These are phyloP conservation scores for Oncorhynchus keta DNA, from an alignment of 2,113 vertebrate genomes.

Conservation along the genomic window DNA sequence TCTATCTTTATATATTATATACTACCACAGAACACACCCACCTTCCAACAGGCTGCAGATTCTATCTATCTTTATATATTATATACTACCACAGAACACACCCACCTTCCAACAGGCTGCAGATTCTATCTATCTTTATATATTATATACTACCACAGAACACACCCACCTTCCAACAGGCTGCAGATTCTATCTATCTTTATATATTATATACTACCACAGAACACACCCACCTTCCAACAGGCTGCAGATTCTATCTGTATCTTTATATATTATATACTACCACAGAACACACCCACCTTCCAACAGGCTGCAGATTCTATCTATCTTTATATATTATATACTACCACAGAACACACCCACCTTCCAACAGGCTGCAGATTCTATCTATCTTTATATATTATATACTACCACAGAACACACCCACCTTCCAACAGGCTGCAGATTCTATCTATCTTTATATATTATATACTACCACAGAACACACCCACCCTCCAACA, in stretches of 20 bases:
- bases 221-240: not conserved
- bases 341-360: not conserved
- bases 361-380: not conserved
- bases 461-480: not conserved
- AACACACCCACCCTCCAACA: not conserved
- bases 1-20: constrained; percentile 75
- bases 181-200: no score
- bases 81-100: not conserved
- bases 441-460: constrained; percentile 81
- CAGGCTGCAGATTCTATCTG: not conserved
- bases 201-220: not conserved
- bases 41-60: not conserved
- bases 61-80: constrained; percentile 81
- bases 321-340: no score
- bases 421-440: not conserved
- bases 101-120: not conserved
- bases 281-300: no score
- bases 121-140: constrained; percentile 83
- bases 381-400: constrained; percentile 81
- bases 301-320: no score
- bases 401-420: no score
- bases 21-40: not conserved
- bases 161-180: not conserved
- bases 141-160: not conserved
- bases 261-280: no score